These are phyloP conservation scores for Aldrovandia affinis DNA, from an alignment of 2,797 vertebrate species.

Conservation along the genomic window DNA sequence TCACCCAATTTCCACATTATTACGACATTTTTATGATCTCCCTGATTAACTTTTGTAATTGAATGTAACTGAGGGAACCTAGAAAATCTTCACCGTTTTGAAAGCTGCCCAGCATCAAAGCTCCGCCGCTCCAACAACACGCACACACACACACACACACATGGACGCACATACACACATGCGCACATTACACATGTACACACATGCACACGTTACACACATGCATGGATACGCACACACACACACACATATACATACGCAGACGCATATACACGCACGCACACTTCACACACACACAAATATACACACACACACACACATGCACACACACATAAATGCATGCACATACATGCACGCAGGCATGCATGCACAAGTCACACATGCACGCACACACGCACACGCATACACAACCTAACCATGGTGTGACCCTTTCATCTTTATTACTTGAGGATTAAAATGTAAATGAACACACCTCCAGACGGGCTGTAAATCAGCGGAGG, in stretches of 20 bases:
- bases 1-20: no score
- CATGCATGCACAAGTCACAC: not conserved
- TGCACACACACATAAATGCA: not conserved
- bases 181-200: no score
- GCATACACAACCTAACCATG: not conserved
- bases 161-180: constrained; percentile 30
- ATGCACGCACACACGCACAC: not conserved
- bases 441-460: not conserved
- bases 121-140: no score
- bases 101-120: not conserved
- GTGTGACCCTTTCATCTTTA: not conserved
- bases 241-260: not conserved
- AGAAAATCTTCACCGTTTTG: no score
- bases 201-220: not conserved
- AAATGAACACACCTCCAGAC: not conserved
- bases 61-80: not conserved
- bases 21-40: not conserved
- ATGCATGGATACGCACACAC: no score
- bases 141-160: not conserved
- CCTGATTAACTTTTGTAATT: constrained; percentile 1
- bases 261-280: not conserved
- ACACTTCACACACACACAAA: no score
- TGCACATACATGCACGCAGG: not conserved
- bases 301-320: constrained; percentile 1
- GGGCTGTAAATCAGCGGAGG: not conserved